Conservation (phyloP, 2,888 invertebrate genomes). For the Allacma fusca region DNA sequence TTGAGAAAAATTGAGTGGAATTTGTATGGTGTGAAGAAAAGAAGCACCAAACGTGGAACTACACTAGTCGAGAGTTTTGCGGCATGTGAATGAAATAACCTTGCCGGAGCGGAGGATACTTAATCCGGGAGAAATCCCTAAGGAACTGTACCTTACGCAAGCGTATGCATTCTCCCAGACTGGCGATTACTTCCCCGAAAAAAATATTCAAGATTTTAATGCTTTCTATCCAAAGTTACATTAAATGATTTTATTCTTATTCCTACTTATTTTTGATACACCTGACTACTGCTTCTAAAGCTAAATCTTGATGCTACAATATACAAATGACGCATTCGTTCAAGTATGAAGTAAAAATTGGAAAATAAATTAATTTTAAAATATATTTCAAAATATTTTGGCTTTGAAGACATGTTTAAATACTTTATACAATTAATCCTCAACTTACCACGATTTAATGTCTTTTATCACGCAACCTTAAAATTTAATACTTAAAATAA, state of each 20-base stretch:
- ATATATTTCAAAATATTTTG: too few species aligned
- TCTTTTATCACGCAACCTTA: too few species aligned
- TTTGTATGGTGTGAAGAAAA: neutral
- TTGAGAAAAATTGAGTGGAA: neutral
- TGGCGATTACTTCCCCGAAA: neutral
- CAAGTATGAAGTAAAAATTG: neutral
- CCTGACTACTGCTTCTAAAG: neutral
- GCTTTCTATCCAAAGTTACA: neutral
- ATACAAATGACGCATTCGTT: too few species aligned
- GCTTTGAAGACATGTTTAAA: too few species aligned
- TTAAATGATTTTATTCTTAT: neutral
- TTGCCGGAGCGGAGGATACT: conserved; percentile 53
- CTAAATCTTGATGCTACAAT: too few species aligned
- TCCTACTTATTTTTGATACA: neutral
- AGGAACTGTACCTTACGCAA: conserved; percentile 59
- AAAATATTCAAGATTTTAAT: neutral
- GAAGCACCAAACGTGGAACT: conserved; percentile 36
- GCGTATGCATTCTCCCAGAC: conserved; percentile 50
- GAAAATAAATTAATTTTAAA: neutral
- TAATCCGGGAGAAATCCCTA: conserved; percentile 58
- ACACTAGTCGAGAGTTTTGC: conserved; percentile 46
- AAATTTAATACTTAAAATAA: too few species aligned
- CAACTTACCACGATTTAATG: too few species aligned
- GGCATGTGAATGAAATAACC: conserved; percentile 55
- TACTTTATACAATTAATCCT: too few species aligned